Conservation (phyloP, 2,888 invertebrate species). For the Pandemis cinnamomeana region DNA sequence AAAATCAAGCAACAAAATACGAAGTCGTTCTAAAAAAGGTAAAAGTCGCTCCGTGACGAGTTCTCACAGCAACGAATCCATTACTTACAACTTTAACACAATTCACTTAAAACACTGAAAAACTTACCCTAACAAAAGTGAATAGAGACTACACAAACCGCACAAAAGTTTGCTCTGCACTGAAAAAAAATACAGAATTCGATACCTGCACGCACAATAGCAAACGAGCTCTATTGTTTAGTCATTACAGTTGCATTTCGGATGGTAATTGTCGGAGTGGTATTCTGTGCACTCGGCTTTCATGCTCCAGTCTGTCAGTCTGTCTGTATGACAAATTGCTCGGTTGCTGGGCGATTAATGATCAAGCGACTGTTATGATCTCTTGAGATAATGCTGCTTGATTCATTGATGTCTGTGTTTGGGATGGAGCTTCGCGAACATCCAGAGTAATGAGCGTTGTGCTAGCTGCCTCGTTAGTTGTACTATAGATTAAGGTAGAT, state of each 20-base stretch:
- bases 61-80: constrained; percentile 16
- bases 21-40: constrained; percentile 1
- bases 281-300: constrained; percentile 45
- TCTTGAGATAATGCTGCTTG: constrained; percentile 59
- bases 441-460: background rate
- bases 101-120: background rate
- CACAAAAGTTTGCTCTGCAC: constrained; percentile 42
- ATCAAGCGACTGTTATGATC: constrained; percentile 67
- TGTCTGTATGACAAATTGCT: constrained; percentile 74
- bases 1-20: constrained; percentile 5
- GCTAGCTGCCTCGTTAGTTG: background rate
- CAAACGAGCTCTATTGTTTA: constrained; percentile 35
- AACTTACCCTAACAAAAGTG: background rate
- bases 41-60: constrained; percentile 14
- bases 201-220: constrained; percentile 42
- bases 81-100: background rate
- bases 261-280: background rate
- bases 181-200: constrained; percentile 40
- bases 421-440: constrained; percentile 7
- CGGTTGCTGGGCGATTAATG: constrained; percentile 69
- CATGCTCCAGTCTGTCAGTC: constrained; percentile 65
- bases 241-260: constrained; percentile 28
- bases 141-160: constrained; percentile 8
- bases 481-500: background rate
- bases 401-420: constrained; percentile 50